Percentiles rank a stretch among this genome's conserved stretches.
Evolutionary conservation across 2,113 vertebrate species (phyloP).

Genomic region (Tricholaema leucomelas): DNA sequence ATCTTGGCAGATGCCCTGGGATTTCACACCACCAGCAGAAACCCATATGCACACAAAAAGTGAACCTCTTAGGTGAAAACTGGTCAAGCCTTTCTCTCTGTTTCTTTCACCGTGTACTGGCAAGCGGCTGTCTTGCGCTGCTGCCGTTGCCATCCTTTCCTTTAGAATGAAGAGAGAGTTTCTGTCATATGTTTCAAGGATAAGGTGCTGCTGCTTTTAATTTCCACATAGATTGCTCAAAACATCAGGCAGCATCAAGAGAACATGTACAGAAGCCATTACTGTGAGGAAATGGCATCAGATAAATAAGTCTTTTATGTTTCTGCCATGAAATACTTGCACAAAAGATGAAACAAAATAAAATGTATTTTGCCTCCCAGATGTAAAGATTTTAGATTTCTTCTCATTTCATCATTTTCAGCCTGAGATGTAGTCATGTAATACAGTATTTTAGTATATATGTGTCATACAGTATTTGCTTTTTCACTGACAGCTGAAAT

Average conservation of each 20-base stretch:
- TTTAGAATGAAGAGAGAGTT: neutral
- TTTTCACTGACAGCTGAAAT: constrained; percentile 19
- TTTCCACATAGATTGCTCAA: constrained; percentile 3
- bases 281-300: neutral
- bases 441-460: neutral
- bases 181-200: neutral
- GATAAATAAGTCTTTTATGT: constrained; percentile 38
- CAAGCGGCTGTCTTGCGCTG: neutral
- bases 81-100: constrained; percentile 35
- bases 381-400: constrained; percentile 45
- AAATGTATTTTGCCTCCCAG: constrained; percentile 48
- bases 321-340: constrained; percentile 13
- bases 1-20: constrained; percentile 66
- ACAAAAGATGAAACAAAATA: constrained; percentile 50
- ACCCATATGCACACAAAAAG: constrained; percentile 42
- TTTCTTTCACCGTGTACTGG: neutral
- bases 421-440: neutral
- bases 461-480: neutral
- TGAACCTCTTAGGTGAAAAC: constrained; percentile 51
- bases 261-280: neutral
- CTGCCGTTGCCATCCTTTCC: neutral
- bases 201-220: constrained; percentile 8
- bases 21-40: constrained; percentile 60
- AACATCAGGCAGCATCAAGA: neutral
- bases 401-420: constrained; percentile 37